Evolutionary conservation across 2,797 vertebrate genomes (phyloP).

Genomic region (Dromococcyx pavoninus): DNA sequence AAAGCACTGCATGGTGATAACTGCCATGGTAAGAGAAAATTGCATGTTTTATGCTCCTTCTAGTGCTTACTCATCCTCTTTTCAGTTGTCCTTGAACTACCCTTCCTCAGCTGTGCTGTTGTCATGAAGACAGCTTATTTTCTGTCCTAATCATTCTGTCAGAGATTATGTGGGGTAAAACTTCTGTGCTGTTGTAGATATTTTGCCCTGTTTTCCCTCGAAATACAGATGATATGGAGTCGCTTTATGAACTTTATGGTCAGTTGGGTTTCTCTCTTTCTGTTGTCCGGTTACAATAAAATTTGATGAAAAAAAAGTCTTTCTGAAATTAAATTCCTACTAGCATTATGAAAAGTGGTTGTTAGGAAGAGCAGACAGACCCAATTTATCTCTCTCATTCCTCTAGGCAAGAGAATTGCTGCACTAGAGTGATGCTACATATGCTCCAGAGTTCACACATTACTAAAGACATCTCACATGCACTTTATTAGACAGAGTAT

Average conservation of each 20-base stretch:
- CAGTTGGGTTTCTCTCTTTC: not conserved
- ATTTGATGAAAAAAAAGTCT: not conserved
- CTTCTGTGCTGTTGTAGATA: not conserved
- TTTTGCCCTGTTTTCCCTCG: not conserved
- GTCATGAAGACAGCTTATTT: not conserved
- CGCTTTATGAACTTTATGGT: not conserved
- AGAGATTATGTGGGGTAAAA: not conserved
- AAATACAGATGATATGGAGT: not conserved
- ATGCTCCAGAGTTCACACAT: slow-evolving; percentile 51
- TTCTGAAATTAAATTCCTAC: not conserved
- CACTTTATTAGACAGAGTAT: slow-evolving; percentile 43
- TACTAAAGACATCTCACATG: slow-evolving; percentile 39
- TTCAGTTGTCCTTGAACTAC: not conserved
- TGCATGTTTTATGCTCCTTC: not conserved
- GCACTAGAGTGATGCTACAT: not conserved
- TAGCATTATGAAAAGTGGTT: not conserved
- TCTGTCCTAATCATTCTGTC: not conserved
- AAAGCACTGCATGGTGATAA: not conserved
- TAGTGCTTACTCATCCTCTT: not conserved
- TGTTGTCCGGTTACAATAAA: not conserved
- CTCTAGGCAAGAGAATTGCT: not conserved
- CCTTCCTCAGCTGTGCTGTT: not conserved
- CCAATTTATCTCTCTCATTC: not conserved
- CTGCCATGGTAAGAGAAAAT: not conserved
- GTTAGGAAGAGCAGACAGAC: slow-evolving; percentile 13